A percentile compares a stretch with the other conserved stretches of the same genome.
phyloP scores from a whole-genome alignment of 1,140 invertebrate species.

The Halesus radiatus region DNA sequence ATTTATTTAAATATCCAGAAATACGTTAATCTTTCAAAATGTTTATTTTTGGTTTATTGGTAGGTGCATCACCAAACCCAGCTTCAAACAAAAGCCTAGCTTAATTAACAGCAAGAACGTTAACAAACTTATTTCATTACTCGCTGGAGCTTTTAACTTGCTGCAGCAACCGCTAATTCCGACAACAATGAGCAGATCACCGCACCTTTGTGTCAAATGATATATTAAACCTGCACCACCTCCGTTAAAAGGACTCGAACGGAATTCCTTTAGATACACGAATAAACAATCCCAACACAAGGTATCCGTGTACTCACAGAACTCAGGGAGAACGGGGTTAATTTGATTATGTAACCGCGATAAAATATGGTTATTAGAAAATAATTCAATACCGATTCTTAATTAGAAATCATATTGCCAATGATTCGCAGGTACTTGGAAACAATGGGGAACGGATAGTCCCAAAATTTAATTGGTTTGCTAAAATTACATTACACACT shows the following conservation, averaged over 20 bases:
- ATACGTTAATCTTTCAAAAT: too few relatives aligned
- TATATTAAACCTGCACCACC: slow-evolving; percentile 38
- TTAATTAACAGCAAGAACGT: not conserved
- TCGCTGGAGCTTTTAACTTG: slow-evolving; percentile 26
- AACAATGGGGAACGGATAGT: too few relatives aligned
- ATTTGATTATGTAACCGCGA: slow-evolving; percentile 56
- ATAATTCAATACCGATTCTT: slow-evolving; percentile 56
- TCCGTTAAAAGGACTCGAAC: slow-evolving; percentile 25
- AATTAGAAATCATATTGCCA: slow-evolving; percentile 46
- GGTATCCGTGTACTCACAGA: not conserved
- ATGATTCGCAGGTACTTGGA: slow-evolving; percentile 8
- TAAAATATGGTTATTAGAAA: slow-evolving; percentile 54
- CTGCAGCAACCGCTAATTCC: slow-evolving; percentile 55
- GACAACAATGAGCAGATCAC: slow-evolving; percentile 55
- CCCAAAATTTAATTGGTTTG: not conserved
- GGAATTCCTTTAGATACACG: slow-evolving; percentile 2
- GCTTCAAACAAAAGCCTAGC: not conserved
- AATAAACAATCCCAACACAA: not conserved
- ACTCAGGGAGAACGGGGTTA: slow-evolving; percentile 39
- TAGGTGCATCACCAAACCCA: too few relatives aligned
- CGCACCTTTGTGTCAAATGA: slow-evolving; percentile 54
- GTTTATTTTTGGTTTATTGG: too few relatives aligned
- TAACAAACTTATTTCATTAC: slow-evolving; percentile 16
- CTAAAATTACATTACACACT: too few relatives aligned
- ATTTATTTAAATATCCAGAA: too few relatives aligned